Conservation (phyloP, 1,140 invertebrate genomes). For the Drosophila tani region DNA sequence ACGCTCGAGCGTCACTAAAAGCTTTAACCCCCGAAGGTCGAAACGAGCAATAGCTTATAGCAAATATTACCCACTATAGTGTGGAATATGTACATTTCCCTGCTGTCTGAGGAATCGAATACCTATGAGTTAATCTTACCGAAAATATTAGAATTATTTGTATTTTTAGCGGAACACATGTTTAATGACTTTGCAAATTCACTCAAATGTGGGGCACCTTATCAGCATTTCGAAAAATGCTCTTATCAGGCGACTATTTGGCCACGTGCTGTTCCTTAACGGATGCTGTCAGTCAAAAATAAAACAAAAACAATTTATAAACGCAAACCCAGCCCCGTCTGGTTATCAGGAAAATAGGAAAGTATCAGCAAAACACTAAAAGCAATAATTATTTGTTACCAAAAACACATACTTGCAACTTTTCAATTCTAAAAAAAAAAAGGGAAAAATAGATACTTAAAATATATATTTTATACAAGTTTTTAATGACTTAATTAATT, state of each 20-base stretch:
- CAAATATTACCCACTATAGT: conserved; percentile 6
- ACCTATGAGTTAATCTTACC: background rate
- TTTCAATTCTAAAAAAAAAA: too few relatives aligned
- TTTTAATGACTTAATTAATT: too few relatives aligned
- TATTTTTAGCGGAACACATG: background rate
- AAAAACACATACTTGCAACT: too few relatives aligned
- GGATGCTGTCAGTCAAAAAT: conserved; percentile 10
- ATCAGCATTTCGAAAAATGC: conserved; percentile 12
- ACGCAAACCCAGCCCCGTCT: background rate
- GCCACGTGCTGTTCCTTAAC: conserved; percentile 28
- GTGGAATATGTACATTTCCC: background rate
- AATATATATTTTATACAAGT: too few relatives aligned
- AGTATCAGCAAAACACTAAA: too few relatives aligned
- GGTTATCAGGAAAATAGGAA: conserved; percentile 10
- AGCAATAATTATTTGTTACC: background rate
- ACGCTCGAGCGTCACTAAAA: background rate
- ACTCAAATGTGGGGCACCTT: conserved; percentile 19
- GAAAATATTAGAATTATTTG: background rate
- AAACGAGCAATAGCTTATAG: background rate
- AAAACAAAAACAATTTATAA: background rate
- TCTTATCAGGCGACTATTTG: conserved; percentile 1
- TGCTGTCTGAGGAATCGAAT: background rate
- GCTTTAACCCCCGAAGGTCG: conserved; percentile 17
- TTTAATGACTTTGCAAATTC: conserved; percentile 5
- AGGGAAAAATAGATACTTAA: too few relatives aligned